Percentiles rank a stretch among this genome's conserved stretches.
These are phyloP conservation scores for Aleiodes leptofemur DNA, from an alignment of 2,888 invertebrate species.

Conservation along the genomic window DNA sequence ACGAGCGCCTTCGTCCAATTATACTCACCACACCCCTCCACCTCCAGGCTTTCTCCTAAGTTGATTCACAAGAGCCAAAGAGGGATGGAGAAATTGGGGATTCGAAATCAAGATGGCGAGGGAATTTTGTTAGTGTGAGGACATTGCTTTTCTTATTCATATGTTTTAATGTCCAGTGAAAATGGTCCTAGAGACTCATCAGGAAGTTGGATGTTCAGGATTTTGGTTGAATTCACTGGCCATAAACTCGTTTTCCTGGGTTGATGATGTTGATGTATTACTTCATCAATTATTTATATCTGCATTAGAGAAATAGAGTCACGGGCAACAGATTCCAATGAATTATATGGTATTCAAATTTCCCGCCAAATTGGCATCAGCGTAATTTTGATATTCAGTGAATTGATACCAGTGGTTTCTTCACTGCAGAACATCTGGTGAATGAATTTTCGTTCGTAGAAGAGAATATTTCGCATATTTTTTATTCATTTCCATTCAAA, in stretches of 20 bases:
- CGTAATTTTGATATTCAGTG: too few species aligned
- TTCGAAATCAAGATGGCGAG: conserved; percentile 13
- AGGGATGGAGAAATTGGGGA: not conserved
- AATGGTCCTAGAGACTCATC: conserved; percentile 22
- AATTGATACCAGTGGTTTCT: too few species aligned
- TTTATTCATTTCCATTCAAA: too few species aligned
- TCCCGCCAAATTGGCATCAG: too few species aligned
- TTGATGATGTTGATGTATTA: conserved; percentile 38
- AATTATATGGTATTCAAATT: too few species aligned
- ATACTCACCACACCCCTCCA: conserved; percentile 50
- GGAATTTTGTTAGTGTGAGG: not conserved
- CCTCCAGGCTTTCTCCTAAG: not conserved
- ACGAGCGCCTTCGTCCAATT: conserved; percentile 63
- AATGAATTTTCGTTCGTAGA: too few species aligned
- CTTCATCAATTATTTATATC: conserved; percentile 40
- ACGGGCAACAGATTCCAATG: too few species aligned
- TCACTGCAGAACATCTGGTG: too few species aligned
- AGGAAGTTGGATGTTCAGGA: not conserved
- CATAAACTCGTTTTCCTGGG: not conserved
- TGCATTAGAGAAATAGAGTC: not conserved
- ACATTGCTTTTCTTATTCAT: conserved; percentile 18
- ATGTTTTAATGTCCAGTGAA: not conserved
- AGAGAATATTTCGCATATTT: too few species aligned
- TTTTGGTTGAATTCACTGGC: not conserved
- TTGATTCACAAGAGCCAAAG: conserved; percentile 11